Conservation (phyloP, 2,888 invertebrate genomes). For the Pollenia labialis region DNA sequence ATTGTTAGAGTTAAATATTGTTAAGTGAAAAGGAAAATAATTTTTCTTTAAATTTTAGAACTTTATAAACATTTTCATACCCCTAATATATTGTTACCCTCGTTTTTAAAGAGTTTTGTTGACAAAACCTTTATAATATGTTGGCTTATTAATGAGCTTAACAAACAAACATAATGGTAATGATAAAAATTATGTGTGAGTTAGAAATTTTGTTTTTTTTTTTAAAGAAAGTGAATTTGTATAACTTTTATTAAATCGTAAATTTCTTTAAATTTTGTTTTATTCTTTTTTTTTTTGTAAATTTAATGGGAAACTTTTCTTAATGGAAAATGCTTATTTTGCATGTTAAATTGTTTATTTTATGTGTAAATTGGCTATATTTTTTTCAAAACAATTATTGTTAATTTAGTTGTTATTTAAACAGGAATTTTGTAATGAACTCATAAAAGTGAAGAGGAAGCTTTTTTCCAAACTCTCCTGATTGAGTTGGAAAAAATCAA, state of each 20-base stretch:
- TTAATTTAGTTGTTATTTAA: conserved; percentile 58
- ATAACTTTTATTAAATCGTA: conserved; percentile 1
- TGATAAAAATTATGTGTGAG: background rate
- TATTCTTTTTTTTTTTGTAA: conserved; percentile 25
- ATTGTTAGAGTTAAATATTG: background rate
- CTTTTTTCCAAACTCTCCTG: too few species aligned
- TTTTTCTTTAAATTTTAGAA: too few species aligned
- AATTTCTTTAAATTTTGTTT: conserved; percentile 30
- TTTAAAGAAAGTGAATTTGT: conserved; percentile 19
- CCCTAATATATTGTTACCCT: conserved; percentile 2
- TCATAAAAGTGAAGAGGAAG: background rate
- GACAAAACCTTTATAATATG: conserved; percentile 48
- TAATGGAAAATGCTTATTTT: conserved; percentile 62
- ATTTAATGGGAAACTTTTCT: conserved; percentile 14
- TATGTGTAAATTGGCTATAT: conserved; percentile 69
- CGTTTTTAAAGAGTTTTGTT: conserved; percentile 58
- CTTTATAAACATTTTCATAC: background rate
- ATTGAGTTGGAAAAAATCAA: background rate
- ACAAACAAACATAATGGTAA: conserved; percentile 42
- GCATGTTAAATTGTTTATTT: conserved; percentile 72
- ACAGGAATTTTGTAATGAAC: conserved; percentile 16
- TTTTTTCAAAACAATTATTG: conserved; percentile 46
- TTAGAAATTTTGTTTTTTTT: conserved; percentile 11
- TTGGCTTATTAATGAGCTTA: conserved; percentile 63
- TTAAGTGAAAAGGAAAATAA: too few species aligned